Percentiles rank a stretch among this genome's conserved stretches.
Evolutionary conservation across 1,140 invertebrate species (phyloP).

Genomic region (Drosophila navojoa): DNA sequence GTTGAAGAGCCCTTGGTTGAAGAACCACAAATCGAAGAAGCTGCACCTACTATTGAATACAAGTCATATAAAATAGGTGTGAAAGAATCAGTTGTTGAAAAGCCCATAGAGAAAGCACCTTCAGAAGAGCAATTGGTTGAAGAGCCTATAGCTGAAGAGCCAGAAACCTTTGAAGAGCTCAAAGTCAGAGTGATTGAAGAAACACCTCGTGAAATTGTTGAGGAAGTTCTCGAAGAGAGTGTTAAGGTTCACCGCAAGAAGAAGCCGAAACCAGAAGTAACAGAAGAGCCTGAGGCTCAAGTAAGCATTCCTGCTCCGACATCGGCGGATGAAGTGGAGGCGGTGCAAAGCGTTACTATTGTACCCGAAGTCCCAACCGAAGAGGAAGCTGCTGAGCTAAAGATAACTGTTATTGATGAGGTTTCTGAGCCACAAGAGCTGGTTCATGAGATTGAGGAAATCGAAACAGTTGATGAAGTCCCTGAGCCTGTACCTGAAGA

Average conservation of each 20-base stretch:
- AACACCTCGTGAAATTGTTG: constrained; percentile 62
- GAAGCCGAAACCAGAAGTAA: constrained; percentile 62
- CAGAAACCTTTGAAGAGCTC: constrained; percentile 55
- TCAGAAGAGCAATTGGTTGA: constrained; percentile 19
- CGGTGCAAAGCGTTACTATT: constrained; percentile 53
- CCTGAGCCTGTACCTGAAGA: constrained; percentile 36
- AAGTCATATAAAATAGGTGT: constrained; percentile 50
- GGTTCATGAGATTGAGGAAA: constrained; percentile 71
- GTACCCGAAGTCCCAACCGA: constrained; percentile 73
- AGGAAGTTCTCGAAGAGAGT: constrained; percentile 66
- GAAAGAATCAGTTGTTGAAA: constrained; percentile 49
- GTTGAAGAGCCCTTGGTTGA: constrained; percentile 17
- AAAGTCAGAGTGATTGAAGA: constrained; percentile 73
- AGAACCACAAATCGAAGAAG: constrained; percentile 48
- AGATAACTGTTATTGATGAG: constrained; percentile 69
- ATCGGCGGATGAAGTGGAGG: constrained; percentile 66
- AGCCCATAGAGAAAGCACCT: constrained; percentile 30
- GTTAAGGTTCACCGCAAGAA: constrained; percentile 69
- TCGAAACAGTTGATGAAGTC: constrained; percentile 44
- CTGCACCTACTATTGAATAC: constrained; percentile 32
- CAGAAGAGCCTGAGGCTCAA: constrained; percentile 64
- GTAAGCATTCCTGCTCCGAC: constrained; percentile 53
- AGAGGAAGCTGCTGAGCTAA: constrained; percentile 72
- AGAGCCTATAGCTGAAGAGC: constrained; percentile 52
- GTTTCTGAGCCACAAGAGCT: constrained; percentile 58